These are phyloP conservation scores for Cephonodes hylas DNA, from an alignment of 2,888 invertebrate genomes.

Conservation along the genomic window DNA sequence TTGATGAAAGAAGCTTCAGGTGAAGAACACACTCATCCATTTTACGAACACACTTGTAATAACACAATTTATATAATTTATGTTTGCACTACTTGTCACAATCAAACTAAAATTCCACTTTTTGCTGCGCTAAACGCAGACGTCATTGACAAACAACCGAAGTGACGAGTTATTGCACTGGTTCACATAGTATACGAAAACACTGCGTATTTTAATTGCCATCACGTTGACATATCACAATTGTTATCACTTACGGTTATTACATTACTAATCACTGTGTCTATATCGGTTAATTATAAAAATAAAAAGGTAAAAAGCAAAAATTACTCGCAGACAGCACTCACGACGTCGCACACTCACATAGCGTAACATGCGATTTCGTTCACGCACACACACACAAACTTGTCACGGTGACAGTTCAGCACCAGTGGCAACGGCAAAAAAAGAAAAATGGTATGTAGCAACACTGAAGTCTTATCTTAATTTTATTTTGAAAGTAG, in stretches of 20 bases:
- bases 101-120: constrained; percentile 79
- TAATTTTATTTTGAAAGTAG: not conserved
- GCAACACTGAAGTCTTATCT: not conserved
- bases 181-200: constrained; percentile 75
- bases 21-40: constrained; percentile 76
- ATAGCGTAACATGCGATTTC: constrained; percentile 74
- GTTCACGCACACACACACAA: constrained; percentile 54
- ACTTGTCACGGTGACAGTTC: constrained; percentile 62
- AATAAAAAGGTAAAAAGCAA: constrained; percentile 80
- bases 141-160: constrained; percentile 81
- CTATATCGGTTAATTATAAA: constrained; percentile 72
- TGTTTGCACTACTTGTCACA: constrained; percentile 78
- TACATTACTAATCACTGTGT: constrained; percentile 69
- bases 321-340: constrained; percentile 74
- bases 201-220: constrained; percentile 68
- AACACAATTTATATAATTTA: constrained; percentile 71
- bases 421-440: not conserved
- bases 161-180: constrained; percentile 78
- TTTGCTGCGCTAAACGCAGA: constrained; percentile 80
- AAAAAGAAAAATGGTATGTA: not conserved
- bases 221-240: constrained; percentile 73
- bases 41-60: constrained; percentile 72
- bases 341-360: constrained; percentile 79
- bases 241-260: constrained; percentile 74
- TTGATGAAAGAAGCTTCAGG: constrained; percentile 71